Base-by-base conservation (phyloP, 1,140 invertebrate genomes). In the Drosophila pseudoananassae region DNA sequence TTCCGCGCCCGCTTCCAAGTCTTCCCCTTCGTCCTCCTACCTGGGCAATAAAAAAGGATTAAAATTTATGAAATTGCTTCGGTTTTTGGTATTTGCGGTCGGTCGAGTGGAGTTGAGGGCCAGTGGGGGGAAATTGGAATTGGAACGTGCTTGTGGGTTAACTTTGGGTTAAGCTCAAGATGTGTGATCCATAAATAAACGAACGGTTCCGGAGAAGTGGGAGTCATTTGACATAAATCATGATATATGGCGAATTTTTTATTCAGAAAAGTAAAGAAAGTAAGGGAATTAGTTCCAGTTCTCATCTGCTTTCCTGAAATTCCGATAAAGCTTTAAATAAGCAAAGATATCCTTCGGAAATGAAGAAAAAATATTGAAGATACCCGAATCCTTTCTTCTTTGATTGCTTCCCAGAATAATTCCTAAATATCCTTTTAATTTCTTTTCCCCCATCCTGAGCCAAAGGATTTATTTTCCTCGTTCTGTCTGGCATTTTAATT, bases 11-110 rank as follows among this genome's bases (percentile, higher is more conserved):
- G 60, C 59, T 8, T 17, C 40, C 8, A 8, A 45, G 51, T 60
- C 69, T 38, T 33, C 6, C 4, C 14, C 10, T 20, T 17, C 29
- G 27, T 33, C 56, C 33, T 20, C 45, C 47, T 70, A 45, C 31
- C 75, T 74, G 76, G 49, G 83, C 78, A 87, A 87, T 87, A 88
- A 88, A 87, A 87, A 87, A 83, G 83, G 83, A 87, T 87, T 88
- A 87, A 79, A 88, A 87, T 87, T 87, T 87, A 87, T 87, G 78
- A 83, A 87, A 83, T 78, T 78, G 59, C 57, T 87, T 85, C 65
- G 65, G 65, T 71, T 88, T 72, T 78, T 78, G 78, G 74, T 56
- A 79, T 79, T 82, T 87, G 60, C 12, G 47, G 61, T 59, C 29
- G 27, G 9, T 20, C 29, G 12, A 20, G 47, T 20, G 38, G n/a